Conservation (phyloP, 2,113 vertebrate species). For the Coracopsis vasa region DNA sequence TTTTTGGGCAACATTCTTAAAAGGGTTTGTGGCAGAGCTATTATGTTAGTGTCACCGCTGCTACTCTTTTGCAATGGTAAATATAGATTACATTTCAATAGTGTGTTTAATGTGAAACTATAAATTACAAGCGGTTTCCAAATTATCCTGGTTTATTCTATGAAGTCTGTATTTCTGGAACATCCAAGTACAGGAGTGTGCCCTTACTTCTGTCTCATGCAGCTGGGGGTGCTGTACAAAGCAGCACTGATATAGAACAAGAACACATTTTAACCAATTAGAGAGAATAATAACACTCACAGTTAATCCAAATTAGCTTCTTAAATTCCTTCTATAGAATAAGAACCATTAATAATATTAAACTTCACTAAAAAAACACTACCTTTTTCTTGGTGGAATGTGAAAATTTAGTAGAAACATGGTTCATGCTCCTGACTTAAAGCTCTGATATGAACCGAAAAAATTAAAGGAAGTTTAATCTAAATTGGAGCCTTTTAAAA, state of each 20-base stretch:
- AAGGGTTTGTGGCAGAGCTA: not conserved
- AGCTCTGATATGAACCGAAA: constrained; percentile 52
- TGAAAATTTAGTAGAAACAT: constrained; percentile 37
- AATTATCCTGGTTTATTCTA: not conserved
- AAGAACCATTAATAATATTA: constrained; percentile 57
- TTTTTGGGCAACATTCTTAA: not conserved
- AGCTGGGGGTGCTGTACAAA: not conserved
- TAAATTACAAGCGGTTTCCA: not conserved
- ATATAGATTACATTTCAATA: not conserved
- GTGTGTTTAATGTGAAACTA: not conserved
- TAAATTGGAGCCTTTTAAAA: constrained; percentile 70
- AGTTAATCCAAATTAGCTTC: constrained; percentile 42
- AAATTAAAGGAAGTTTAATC: constrained; percentile 66
- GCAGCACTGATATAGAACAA: not conserved
- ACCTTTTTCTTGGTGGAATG: not conserved
- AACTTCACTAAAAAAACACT: constrained; percentile 15
- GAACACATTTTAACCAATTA: constrained; percentile 21
- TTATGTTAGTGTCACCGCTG: not conserved
- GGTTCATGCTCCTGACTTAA: constrained; percentile 36
- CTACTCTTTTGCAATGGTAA: not conserved
- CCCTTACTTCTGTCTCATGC: not conserved
- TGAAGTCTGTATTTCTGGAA: not conserved
- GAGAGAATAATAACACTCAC: constrained; percentile 20
- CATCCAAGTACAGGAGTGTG: not conserved
- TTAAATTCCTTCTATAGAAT: constrained; percentile 44